phyloP scores from a whole-genome alignment of 2,797 vertebrate species.

The Enteromius argenteus region DNA sequence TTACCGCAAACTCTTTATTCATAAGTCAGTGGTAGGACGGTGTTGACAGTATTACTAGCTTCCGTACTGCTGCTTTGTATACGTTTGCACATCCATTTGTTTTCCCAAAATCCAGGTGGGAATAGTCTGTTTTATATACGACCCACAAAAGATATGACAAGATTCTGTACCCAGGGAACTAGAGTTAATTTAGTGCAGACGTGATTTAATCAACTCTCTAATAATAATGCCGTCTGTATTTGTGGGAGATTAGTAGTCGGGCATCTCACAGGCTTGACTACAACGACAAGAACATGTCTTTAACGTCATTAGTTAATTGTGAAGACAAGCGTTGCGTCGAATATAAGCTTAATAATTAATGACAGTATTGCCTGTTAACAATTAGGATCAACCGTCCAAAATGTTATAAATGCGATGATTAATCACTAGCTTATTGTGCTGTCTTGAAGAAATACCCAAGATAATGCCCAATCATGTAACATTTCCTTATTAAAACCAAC shows the following conservation, averaged over 20 bases:
- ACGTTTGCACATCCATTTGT: conserved; percentile 23
- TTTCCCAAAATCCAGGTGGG: neutral
- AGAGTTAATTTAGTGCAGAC: neutral
- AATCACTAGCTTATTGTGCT: neutral
- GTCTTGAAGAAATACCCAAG: neutral
- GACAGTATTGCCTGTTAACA: neutral
- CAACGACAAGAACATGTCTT: neutral
- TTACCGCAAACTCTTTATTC: conserved; percentile 3
- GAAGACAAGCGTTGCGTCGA: neutral
- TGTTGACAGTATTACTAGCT: conserved; percentile 10
- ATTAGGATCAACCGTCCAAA: neutral
- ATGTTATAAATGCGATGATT: neutral
- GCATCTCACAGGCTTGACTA: neutral
- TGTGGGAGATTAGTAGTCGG: neutral
- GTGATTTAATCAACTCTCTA: neutral
- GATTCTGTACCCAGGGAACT: neutral
- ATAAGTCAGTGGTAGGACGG: neutral
- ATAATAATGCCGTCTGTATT: neutral
- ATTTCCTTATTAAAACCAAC: conserved; percentile 4
- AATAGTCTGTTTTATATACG: neutral
- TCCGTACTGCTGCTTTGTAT: conserved; percentile 4
- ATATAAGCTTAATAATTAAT: conserved; percentile 17
- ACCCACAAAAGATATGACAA: neutral
- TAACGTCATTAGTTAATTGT: neutral
- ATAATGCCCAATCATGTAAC: neutral